Evolutionary conservation across 2,888 invertebrate species (phyloP), one percentile per base, ranked within the genome.

Genomic region (Acheta domesticus): DNA sequence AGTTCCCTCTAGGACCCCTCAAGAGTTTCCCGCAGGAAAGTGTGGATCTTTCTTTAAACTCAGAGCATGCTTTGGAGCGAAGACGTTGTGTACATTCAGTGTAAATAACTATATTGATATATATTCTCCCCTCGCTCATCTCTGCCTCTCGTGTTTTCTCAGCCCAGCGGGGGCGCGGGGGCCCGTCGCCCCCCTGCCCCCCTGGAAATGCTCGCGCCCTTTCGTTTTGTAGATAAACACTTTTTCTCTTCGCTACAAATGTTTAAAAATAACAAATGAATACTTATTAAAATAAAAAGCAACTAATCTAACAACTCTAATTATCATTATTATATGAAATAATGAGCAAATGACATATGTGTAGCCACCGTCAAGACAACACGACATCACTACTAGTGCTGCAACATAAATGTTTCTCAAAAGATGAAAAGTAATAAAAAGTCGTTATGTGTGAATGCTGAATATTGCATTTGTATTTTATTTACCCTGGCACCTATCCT

Each of bases 221-320:
- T 36, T 62, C 62, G 62, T 62, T 62, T 62, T 62, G 62, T 62
- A 62, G 62, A 62, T 62, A 36, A 36, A 62, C 62, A 62, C 62
- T 62, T 62, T 62, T 62, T 62, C 62, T 62, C 62, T 62, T 62
- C 62, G 62, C 62, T 62, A 62, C 62, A 62, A 62, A 62, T 62
- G 62, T 62, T 62, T 62, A 62, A 62, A 62, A 62, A 62, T 62
- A 62, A 62, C 62, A 62, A 62, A 62, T 62, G 62, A n/a, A 62
- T 62, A 62, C 62, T 62, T 62, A 62, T 62, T 62, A 62, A 62
- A 62, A 62, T 62, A 62, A 62, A 62, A 62, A 62, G 62, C 62
- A 62, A 62, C 62, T 62, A 62, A 62, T 62, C 62, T 62, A 62
- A 62, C 62, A 62, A 62, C 62, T 62, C 62, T 62, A 62, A 62